Base-by-base conservation (phyloP, 2,113 vertebrate species). In the Montifringilla adamsi region DNA sequence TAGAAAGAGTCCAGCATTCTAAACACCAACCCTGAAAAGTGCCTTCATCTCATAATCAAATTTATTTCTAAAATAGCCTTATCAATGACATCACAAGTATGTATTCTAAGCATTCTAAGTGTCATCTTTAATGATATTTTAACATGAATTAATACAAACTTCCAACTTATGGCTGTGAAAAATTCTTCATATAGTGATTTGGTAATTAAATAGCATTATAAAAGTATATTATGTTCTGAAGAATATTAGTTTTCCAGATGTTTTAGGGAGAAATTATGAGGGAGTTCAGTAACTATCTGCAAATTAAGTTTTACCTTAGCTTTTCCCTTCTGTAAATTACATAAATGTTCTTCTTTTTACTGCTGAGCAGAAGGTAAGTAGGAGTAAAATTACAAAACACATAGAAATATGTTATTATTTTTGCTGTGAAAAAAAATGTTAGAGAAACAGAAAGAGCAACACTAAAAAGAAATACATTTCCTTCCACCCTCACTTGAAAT, bases 381-480 rank as follows among this genome's bases (percentile, higher is more conserved):
- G 90, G 88, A 93, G 72, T 89, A 80, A 93, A 83, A 91, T 82
- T 91, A 73, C 46, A 94, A 94, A 93, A 60, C 70, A 72, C 37
- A 46, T 53, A 70, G 52, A 91, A 95, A 74, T 41, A 73, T 46
- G 33, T 82, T 90, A 84, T 91, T 89, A 81, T 78, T 92, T 92
- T 81, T 89, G 11, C 17, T 66, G 26, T 44, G 46, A 41, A 78
- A 68, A 60, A 52, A 26, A 55, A 26, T 8, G 14, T 33, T 81
- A 60, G 11, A 85, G 53, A 77, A 83, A 28, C 28, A 88, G 63
- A 89, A 91, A 75, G 60, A 79, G 17, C 44, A 92, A n/a, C 46
- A 83, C 22, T 21, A 69, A 35, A 83, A 82, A 72, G 18, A 79
- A 80, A 80, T 56, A 30, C 9, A 58, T 69, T 94, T 88, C 8